Evolutionary conservation across 2,113 vertebrate species (phyloP).

Genomic region (Pardalotus punctatus): DNA sequence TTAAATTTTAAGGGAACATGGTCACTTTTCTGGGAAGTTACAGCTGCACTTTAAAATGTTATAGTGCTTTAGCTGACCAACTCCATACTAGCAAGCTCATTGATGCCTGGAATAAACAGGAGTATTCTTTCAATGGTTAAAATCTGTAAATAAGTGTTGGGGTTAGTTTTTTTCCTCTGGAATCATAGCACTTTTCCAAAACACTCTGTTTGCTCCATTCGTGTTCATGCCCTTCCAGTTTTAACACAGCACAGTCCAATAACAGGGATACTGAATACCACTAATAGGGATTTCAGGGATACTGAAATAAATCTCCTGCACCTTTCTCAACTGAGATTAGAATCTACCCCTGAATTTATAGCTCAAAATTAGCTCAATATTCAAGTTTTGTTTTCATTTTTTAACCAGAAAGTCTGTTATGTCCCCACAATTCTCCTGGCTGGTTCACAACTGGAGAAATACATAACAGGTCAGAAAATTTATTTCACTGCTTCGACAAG

Average conservation of each 20-base stretch:
- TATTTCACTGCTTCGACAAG: constrained; percentile 41
- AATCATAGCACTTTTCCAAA: background rate
- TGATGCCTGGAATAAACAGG: background rate
- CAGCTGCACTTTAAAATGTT: background rate
- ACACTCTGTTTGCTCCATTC: background rate
- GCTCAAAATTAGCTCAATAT: background rate
- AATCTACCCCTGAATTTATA: background rate
- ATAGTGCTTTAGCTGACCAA: background rate
- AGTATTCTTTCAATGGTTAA: background rate
- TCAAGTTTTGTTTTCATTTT: background rate
- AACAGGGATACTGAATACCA: background rate
- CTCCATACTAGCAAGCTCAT: background rate
- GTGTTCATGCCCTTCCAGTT: background rate
- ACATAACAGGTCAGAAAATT: constrained; percentile 18
- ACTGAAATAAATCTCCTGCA: background rate
- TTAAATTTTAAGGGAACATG: background rate
- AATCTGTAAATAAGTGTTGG: background rate
- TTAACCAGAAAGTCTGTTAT: background rate
- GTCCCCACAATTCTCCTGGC: background rate
- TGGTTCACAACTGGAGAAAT: constrained; percentile 15
- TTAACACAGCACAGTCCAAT: background rate
- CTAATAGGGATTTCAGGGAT: background rate
- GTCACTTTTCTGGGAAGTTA: background rate
- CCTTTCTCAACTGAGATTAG: background rate
- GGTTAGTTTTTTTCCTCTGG: background rate